These are phyloP conservation scores for Periophthalmus modestus DNA, from an alignment of 2,113 vertebrate species.

Conservation along the genomic window DNA sequence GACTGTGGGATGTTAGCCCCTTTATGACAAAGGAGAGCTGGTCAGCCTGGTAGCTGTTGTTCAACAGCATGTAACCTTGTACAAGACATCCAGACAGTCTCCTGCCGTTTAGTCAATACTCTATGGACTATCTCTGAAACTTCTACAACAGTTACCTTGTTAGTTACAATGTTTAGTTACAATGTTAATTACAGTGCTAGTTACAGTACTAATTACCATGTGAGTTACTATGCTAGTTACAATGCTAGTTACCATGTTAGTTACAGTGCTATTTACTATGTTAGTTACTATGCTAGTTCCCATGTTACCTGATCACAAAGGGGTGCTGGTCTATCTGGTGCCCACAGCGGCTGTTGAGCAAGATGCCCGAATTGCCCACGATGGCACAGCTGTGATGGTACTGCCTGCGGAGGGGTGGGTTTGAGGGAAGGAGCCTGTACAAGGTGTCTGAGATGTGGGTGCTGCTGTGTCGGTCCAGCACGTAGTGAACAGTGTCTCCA, in stretches of 20 bases:
- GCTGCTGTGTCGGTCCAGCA: constrained; percentile 94
- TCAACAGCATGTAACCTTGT: too few relatives aligned
- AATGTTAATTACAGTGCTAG: too few relatives aligned
- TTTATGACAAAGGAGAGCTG: too few relatives aligned
- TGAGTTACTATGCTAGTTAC: constrained; percentile 55
- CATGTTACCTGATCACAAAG: constrained; percentile 89
- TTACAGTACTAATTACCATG: constrained; percentile 78
- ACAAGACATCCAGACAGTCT: too few relatives aligned
- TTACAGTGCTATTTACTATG: too few relatives aligned
- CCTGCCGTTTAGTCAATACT: too few relatives aligned
- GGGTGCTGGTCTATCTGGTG: constrained; percentile 89
- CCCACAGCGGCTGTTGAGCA: constrained; percentile 93
- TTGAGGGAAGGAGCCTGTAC: constrained; percentile 88
- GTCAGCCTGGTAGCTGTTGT: too few relatives aligned
- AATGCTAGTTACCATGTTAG: too few relatives aligned
- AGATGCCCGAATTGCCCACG: constrained; percentile 92
- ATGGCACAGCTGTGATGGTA: constrained; percentile 90
- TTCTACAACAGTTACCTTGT: too few relatives aligned
- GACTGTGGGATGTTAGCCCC: too few relatives aligned
- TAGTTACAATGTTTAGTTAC: too few relatives aligned
- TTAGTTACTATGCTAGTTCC: background rate
- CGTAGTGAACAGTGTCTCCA: constrained; percentile 92
- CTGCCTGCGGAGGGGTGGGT: constrained; percentile 89
- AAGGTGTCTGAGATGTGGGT: constrained; percentile 94
- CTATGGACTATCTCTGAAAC: too few relatives aligned